phyloP scores from a whole-genome alignment of 2,797 vertebrate genomes.

The Vespertilio murinus region DNA sequence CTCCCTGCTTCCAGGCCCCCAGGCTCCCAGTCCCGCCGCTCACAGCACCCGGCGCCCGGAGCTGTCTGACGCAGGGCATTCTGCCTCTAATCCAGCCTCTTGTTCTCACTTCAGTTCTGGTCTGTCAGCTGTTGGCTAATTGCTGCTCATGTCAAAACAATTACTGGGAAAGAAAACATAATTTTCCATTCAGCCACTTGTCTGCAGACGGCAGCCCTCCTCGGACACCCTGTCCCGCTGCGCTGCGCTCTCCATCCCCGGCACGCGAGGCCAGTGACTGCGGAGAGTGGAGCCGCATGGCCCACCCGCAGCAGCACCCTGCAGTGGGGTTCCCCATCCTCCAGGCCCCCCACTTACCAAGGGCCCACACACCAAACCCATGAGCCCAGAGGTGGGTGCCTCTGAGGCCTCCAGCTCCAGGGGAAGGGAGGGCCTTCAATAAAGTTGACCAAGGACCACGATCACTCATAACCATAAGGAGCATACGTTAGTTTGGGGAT shows the following conservation, averaged over 20 bases:
- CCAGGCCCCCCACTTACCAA: neutral
- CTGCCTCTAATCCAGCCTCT: conserved; percentile 45
- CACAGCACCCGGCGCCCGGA: neutral
- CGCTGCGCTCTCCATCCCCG: neutral
- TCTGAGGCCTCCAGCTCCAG: neutral
- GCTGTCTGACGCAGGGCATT: neutral
- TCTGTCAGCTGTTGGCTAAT: conserved; percentile 67
- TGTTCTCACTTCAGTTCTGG: conserved; percentile 56
- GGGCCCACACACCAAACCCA: neutral
- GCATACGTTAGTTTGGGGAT: neutral
- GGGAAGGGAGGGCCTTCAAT: neutral
- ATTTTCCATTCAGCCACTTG: conserved; percentile 62
- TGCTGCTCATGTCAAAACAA: conserved; percentile 68
- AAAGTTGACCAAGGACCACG: neutral
- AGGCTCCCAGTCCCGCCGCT: accelerated
- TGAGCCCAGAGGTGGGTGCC: neutral
- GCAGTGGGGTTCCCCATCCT: neutral
- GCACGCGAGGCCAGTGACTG: neutral
- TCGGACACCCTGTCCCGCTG: neutral
- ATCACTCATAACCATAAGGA: neutral
- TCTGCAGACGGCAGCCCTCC: conserved; percentile 32
- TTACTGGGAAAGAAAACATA: conserved; percentile 62
- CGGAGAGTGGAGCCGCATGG: neutral
- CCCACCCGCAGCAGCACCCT: accelerated
- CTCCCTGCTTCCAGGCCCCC: neutral